Evolutionary conservation across 1,140 invertebrate species (phyloP).

Genomic region (Calliphora vicina): DNA sequence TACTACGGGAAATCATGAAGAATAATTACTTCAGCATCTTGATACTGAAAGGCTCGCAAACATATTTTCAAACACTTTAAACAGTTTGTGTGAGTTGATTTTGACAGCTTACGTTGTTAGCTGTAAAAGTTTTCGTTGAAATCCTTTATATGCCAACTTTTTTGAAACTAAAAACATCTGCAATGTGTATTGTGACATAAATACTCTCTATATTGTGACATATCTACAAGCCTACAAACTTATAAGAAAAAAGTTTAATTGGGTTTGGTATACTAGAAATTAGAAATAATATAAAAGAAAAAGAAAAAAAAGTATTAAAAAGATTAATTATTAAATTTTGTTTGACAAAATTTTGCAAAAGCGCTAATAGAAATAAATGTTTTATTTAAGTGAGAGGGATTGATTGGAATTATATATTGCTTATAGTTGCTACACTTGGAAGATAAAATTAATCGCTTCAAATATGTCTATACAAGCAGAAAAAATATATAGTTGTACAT

Average conservation of each 20-base stretch:
- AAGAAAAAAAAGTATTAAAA: not conserved
- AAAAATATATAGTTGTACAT: too few relatives aligned
- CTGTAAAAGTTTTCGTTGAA: not conserved
- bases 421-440: too few relatives aligned
- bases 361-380: too few relatives aligned
- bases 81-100: not conserved
- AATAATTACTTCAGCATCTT: slow-evolving; percentile 1
- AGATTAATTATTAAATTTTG: not conserved
- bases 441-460: too few relatives aligned
- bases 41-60: not conserved
- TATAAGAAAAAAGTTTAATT: not conserved
- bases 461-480: too few relatives aligned
- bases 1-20: not conserved
- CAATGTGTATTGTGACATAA: not conserved
- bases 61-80: not conserved
- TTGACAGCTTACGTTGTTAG: not conserved
- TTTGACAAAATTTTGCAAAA: not conserved
- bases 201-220: too few relatives aligned
- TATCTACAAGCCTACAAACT: not conserved
- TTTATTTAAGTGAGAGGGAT: too few relatives aligned
- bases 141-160: slow-evolving; percentile 1
- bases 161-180: not conserved
- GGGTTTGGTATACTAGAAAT: too few relatives aligned
- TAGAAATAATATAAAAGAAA: not conserved
- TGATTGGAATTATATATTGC: too few relatives aligned